Percentiles rank a stretch among this genome's conserved stretches.
These are phyloP conservation scores for Galeopsomyia nigrocyanea DNA, from an alignment of 2,888 invertebrate genomes.

Conservation along the genomic window DNA sequence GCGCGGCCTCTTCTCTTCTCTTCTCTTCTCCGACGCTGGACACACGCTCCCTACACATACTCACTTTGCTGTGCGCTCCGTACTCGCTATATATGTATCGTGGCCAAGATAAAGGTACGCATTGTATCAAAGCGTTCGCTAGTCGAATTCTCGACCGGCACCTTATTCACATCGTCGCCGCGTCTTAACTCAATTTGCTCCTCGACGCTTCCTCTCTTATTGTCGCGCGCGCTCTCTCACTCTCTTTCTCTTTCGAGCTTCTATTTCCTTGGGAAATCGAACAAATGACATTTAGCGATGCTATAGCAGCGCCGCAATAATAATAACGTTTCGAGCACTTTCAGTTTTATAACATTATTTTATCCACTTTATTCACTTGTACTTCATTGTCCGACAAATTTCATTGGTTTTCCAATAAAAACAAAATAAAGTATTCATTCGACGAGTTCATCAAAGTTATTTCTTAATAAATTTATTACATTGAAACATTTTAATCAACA, in stretches of 20 bases:
- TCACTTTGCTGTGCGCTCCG: not conserved
- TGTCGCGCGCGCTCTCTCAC: not conserved
- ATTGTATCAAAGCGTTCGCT: constrained; percentile 2
- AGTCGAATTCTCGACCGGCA: constrained; percentile 47
- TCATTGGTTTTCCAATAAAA: too few relatives aligned
- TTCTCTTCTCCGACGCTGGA: too few relatives aligned
- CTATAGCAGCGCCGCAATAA: not conserved
- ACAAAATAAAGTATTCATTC: too few relatives aligned
- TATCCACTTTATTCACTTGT: too few relatives aligned
- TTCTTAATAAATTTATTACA: too few relatives aligned
- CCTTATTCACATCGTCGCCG: constrained; percentile 46
- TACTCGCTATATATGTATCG: not conserved
- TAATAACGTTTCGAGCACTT: too few relatives aligned
- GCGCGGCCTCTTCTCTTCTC: too few relatives aligned
- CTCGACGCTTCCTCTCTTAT: constrained; percentile 13
- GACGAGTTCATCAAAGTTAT: too few relatives aligned
- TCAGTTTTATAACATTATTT: too few relatives aligned
- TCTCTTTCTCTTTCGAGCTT: constrained; percentile 1
- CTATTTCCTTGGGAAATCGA: not conserved
- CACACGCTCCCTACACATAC: too few relatives aligned
- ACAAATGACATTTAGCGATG: constrained; percentile 25
- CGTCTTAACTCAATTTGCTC: constrained; percentile 54
- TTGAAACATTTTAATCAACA: too few relatives aligned
- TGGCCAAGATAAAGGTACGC: not conserved
- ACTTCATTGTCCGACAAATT: too few relatives aligned